Evolutionary conservation across 2,797 vertebrate species (phyloP).

Genomic region (Myotis myotis): DNA sequence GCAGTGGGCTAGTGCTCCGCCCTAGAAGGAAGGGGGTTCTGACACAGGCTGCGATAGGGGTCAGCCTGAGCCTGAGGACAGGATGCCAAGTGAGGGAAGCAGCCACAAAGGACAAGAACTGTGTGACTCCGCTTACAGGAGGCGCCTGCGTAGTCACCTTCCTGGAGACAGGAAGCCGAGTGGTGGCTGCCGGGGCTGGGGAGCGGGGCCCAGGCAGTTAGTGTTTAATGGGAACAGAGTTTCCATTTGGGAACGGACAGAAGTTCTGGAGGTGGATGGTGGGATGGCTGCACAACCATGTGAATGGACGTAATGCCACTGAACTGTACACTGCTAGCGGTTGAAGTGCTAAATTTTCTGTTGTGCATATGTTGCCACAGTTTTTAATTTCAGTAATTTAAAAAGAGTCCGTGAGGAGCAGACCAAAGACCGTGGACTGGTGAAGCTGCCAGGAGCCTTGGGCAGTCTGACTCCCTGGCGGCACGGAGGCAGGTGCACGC

Average conservation of each 20-base stretch:
- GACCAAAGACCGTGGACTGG: neutral
- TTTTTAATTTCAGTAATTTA: neutral
- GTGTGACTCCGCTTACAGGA: neutral
- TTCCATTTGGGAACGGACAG: neutral
- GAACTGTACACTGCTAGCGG: neutral
- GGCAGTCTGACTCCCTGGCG: no score
- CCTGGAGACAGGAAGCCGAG: neutral
- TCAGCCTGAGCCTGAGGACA: neutral
- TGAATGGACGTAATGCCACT: neutral
- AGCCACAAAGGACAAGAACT: no score
- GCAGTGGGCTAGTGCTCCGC: neutral
- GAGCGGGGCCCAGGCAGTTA: rapidly evolving
- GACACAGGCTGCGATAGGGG: rapidly evolving
- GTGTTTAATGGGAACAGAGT: neutral
- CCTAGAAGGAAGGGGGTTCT: neutral
- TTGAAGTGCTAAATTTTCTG: neutral
- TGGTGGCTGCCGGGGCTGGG: neutral
- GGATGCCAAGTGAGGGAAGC: neutral
- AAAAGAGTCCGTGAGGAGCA: neutral
- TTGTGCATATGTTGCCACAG: neutral
- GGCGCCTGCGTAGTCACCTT: neutral
- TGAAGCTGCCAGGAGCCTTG: neutral
- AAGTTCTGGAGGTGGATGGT: neutral
- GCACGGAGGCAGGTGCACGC: neutral
- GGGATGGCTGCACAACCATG: rapidly evolving